Percentiles rank a stretch among this genome's conserved stretches.
Evolutionary conservation across 1,140 invertebrate species (phyloP).

Genomic region (Dendrolimus punctatus): DNA sequence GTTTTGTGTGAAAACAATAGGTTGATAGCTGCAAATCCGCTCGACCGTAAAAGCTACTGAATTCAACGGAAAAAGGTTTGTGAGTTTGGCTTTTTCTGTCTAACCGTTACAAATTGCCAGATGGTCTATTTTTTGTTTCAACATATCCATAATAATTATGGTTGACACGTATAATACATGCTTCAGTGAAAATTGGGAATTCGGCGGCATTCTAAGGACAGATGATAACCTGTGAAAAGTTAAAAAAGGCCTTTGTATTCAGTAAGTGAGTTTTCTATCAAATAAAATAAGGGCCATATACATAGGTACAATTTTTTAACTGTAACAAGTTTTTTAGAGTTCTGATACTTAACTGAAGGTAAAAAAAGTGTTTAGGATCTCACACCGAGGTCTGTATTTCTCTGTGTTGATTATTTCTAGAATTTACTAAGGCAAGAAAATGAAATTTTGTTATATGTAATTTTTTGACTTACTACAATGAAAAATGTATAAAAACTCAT

Average conservation of each 20-base stretch:
- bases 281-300: no score
- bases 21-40: conserved; percentile 20
- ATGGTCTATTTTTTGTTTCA: conserved; percentile 52
- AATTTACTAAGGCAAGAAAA: no score
- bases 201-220: not conserved
- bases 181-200: conserved; percentile 25
- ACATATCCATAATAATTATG: conserved; percentile 37
- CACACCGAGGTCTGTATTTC: no score
- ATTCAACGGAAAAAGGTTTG: conserved; percentile 45
- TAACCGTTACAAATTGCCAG: conserved; percentile 53
- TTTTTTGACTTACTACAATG: no score
- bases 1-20: conserved; percentile 1
- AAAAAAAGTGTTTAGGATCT: no score
- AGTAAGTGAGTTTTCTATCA: not conserved
- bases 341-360: no score
- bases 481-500: no score
- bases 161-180: conserved; percentile 35
- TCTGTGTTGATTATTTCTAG: no score
- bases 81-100: conserved; percentile 30
- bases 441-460: no score
- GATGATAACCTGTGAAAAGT: no score
- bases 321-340: no score
- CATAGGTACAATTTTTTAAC: no score
- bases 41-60: conserved; percentile 55
- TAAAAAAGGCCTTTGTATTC: not conserved